Evolutionary conservation across 2,113 vertebrate species (phyloP), one percentile per base, ranked within the genome.

Genomic region (Odocoileus hemionus): DNA sequence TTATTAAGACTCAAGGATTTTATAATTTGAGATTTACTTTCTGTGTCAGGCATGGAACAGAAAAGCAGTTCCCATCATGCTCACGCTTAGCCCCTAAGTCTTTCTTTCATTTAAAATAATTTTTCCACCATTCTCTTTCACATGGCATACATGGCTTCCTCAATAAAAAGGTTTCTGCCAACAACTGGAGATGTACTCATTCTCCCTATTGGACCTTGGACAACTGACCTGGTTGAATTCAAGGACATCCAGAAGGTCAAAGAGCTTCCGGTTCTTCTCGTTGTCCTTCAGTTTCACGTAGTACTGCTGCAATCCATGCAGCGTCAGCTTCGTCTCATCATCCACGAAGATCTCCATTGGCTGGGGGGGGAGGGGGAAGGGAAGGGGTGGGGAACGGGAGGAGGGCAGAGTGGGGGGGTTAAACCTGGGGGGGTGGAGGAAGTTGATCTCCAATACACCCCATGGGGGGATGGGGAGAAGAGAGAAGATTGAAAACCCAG

Each of bases 211-310:
- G 45, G 60, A 67, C 57, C 60, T 39, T 45, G 0, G 89, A 82
- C 86, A 60, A 95, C 97, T 97, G 86, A 99, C 99, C 98, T 99
- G 99, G 98, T 99, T 99, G 98, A 99, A 99, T 95, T 99, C 99
- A 96, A 99, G 98, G n/a, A 99, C 99, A 87, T 99, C 99, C 47
- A 99, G 98, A 78, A 99, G 99, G 89, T 99, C 99, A 97, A 99
- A 99, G 91, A 99, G 99, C 96, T 99, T 99, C 97, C 99, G 98
- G 98, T 99, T 99, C 99, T 99, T 99, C 98, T 99, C 99, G 96
- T 99, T 99, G 99, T 99, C 99, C 98, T 99, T 99, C 98, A 99
- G 98, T 97, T 99, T 99, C 98, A 99, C 99, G 96, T 99, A 99
- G 98, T 99, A 99, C 97, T 99, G 99, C 98, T 99, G 99, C 98